Evolutionary conservation across 2,888 invertebrate species (phyloP).

Genomic region (Notodonta dromedarius): DNA sequence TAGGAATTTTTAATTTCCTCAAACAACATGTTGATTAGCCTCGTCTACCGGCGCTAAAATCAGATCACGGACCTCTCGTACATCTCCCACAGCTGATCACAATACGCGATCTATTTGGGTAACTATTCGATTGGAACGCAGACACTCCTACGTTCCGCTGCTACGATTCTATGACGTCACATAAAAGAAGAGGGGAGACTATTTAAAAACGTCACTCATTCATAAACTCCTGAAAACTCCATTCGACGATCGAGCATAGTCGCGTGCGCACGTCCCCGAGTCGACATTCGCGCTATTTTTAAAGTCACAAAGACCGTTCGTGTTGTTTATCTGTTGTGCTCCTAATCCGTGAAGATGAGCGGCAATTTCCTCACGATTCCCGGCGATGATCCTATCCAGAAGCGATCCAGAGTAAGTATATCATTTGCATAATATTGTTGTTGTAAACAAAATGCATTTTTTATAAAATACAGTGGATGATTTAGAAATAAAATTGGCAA

Average conservation of each 20-base stretch:
- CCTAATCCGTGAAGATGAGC: slow-evolving; percentile 71
- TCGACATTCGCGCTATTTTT: slow-evolving; percentile 47
- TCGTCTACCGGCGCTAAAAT: not conserved
- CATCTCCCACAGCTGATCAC: slow-evolving; percentile 52
- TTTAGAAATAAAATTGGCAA: no score
- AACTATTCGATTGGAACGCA: slow-evolving; percentile 64
- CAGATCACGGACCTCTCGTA: slow-evolving; percentile 30
- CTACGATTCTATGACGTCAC: slow-evolving; percentile 56
- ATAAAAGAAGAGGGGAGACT: slow-evolving; percentile 45
- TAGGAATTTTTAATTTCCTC: no score
- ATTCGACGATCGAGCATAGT: slow-evolving; percentile 61
- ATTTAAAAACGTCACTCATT: slow-evolving; percentile 82
- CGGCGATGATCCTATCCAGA: slow-evolving; percentile 70
- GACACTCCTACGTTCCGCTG: slow-evolving; percentile 56
- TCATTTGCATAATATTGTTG: slow-evolving; percentile 25
- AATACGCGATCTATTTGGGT: slow-evolving; percentile 51
- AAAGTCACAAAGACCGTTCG: slow-evolving; percentile 46
- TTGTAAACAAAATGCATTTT: slow-evolving; percentile 17
- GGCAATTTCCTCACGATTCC: slow-evolving; percentile 79
- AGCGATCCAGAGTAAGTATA: slow-evolving; percentile 73
- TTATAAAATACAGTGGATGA: not conserved
- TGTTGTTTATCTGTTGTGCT: slow-evolving; percentile 45
- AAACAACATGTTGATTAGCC: not conserved
- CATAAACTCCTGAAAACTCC: slow-evolving; percentile 66
- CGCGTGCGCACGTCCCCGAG: slow-evolving; percentile 67